Evolutionary conservation across 2,888 invertebrate species (phyloP).

Genomic region (Thera britannica): DNA sequence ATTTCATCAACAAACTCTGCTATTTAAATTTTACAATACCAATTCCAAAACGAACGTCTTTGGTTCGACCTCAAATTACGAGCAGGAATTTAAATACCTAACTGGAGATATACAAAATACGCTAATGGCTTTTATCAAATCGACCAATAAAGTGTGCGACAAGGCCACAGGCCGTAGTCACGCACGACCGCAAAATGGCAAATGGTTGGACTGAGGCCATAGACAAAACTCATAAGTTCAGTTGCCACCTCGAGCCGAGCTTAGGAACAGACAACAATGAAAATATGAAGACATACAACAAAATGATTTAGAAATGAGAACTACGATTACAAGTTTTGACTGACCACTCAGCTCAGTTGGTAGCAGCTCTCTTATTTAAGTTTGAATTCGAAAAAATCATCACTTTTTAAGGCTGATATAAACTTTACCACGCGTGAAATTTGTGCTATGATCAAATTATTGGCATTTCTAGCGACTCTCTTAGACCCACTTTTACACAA

Average conservation of each 20-base stretch:
- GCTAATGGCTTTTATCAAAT: slow-evolving; percentile 25
- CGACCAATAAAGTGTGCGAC: slow-evolving; percentile 28
- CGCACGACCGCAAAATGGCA: slow-evolving; percentile 31
- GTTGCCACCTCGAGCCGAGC: not conserved
- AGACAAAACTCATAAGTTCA: slow-evolving; percentile 10
- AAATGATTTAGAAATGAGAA: not conserved
- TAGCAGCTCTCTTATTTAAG: too few species aligned
- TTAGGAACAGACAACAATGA: not conserved
- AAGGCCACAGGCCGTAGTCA: slow-evolving; percentile 36
- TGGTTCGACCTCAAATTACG: slow-evolving; percentile 21
- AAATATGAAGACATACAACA: not conserved
- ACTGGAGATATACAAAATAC: slow-evolving; percentile 20
- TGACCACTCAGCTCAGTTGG: too few species aligned
- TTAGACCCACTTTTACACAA: slow-evolving; percentile 30
- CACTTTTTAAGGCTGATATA: too few species aligned
- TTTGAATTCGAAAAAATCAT: too few species aligned
- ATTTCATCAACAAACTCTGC: slow-evolving; percentile 1
- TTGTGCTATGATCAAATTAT: too few species aligned
- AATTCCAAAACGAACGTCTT: slow-evolving; percentile 9
- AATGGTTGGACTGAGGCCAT: slow-evolving; percentile 12
- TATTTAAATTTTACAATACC: not conserved
- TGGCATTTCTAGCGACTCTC: not conserved
- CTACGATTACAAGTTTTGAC: too few species aligned
- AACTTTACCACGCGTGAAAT: too few species aligned
- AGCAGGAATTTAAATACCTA: slow-evolving; percentile 17